These are phyloP conservation scores for Channa maculata DNA, from an alignment of 2,113 vertebrate genomes.

Conservation along the genomic window DNA sequence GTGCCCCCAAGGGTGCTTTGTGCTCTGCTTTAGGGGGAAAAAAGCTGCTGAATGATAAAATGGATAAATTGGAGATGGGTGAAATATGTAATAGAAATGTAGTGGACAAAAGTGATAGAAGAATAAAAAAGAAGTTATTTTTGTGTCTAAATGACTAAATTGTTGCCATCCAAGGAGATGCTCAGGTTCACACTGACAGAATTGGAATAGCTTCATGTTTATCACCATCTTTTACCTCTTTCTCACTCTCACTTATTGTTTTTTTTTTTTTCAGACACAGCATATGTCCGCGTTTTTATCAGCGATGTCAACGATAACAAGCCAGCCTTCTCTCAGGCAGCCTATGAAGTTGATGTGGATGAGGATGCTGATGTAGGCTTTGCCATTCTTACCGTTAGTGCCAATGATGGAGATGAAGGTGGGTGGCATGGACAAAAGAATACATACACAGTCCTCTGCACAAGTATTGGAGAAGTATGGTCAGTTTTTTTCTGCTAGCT, in stretches of 20 bases:
- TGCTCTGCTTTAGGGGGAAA: slow-evolving; percentile 3
- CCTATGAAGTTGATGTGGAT: slow-evolving; percentile 87
- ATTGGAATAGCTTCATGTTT: slow-evolving; percentile 75
- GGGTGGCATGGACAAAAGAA: slow-evolving; percentile 31
- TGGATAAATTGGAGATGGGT: slow-evolving; percentile 4
- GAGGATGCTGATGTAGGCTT: slow-evolving; percentile 90
- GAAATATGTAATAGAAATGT: slow-evolving; percentile 22
- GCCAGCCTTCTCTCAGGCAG: slow-evolving; percentile 83
- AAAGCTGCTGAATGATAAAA: slow-evolving; percentile 70
- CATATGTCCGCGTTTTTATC: slow-evolving; percentile 88
- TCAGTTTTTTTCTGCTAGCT: neutral
- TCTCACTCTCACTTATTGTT: slow-evolving; percentile 6
- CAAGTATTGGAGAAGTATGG: neutral
- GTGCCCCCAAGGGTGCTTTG: slow-evolving; percentile 77
- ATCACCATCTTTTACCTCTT: slow-evolving; percentile 35
- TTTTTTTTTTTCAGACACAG: slow-evolving; percentile 81
- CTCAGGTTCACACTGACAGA: slow-evolving; percentile 77
- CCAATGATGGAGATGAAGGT: slow-evolving; percentile 91
- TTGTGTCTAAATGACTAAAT: slow-evolving; percentile 22
- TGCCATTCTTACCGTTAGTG: slow-evolving; percentile 86
- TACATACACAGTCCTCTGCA: neutral
- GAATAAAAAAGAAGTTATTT: slow-evolving; percentile 4
- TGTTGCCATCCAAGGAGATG: slow-evolving; percentile 40
- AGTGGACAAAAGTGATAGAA: slow-evolving; percentile 15
- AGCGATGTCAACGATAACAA: slow-evolving; percentile 93